Evolutionary conservation across 1,140 invertebrate genomes (phyloP).

Genomic region (Bombus superbus): DNA sequence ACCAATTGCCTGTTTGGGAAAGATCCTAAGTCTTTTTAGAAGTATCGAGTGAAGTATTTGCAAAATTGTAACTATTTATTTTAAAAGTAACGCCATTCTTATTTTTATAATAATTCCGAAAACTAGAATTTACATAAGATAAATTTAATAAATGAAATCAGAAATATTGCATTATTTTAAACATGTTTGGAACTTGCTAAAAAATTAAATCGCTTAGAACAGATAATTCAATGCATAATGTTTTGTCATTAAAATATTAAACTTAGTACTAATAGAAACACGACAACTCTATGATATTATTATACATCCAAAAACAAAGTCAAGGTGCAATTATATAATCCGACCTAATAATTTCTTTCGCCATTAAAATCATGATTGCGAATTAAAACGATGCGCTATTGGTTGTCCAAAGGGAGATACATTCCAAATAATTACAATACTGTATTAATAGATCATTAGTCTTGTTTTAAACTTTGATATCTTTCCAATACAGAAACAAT

Average conservation of each 20-base stretch:
- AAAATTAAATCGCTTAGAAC: conserved; percentile 4
- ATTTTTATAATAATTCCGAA: not conserved
- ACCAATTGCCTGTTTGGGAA: conserved; percentile 70
- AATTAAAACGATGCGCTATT: conserved; percentile 41
- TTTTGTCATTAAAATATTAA: conserved; percentile 1
- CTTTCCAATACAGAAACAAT: conserved; percentile 35
- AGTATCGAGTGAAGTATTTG: conserved; percentile 5
- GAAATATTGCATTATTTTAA: not conserved
- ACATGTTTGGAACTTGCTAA: not conserved
- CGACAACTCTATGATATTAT: not conserved
- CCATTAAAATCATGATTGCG: conserved; percentile 14
- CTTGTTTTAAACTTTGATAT: conserved; percentile 1
- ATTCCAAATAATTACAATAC: conserved; percentile 6
- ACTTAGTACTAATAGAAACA: conserved; percentile 12
- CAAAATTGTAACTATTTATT: not conserved
- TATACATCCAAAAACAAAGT: conserved; percentile 4
- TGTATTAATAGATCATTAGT: conserved; percentile 27
- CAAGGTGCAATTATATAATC: conserved; percentile 23
- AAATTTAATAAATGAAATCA: conserved; percentile 3
- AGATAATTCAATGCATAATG: not conserved
- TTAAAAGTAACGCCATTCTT: not conserved
- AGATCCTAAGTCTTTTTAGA: conserved; percentile 25
- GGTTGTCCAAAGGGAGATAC: conserved; percentile 24
- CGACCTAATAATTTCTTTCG: conserved; percentile 18
- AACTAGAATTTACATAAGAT: not conserved